phyloP scores from a whole-genome alignment of 2,113 vertebrate genomes.

The Calyptommatus sinebrachiatus region DNA sequence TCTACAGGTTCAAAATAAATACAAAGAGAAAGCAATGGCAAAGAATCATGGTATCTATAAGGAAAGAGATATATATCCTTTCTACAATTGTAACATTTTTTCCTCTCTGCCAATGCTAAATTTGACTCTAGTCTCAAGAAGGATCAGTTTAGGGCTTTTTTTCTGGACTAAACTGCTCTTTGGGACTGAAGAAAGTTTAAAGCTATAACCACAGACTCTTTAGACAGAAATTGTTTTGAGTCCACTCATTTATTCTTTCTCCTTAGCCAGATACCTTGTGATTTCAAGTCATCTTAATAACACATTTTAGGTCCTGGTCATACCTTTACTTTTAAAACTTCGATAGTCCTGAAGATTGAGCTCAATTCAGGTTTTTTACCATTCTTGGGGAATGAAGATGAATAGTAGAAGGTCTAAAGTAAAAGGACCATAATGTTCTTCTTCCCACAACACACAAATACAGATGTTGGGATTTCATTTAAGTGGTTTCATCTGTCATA shows the following conservation, averaged over 20 bases:
- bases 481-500: constrained; percentile 48
- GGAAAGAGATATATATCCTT: not conserved
- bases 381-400: too few relatives aligned
- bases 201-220: constrained; percentile 17
- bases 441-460: not conserved
- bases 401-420: too few relatives aligned
- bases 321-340: too few relatives aligned
- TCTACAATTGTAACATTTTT: not conserved
- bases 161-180: too few relatives aligned
- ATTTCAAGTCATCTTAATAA: not conserved
- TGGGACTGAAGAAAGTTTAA: too few relatives aligned
- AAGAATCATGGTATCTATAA: not conserved
- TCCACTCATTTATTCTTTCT: not conserved
- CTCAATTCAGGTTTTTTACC: too few relatives aligned
- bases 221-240: not conserved
- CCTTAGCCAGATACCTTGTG: not conserved
- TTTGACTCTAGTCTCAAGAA: too few relatives aligned
- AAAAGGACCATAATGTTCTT: not conserved
- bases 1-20: too few relatives aligned
- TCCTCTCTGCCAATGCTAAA: not conserved
- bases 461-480: constrained; percentile 21
- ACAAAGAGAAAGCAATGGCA: too few relatives aligned
- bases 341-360: too few relatives aligned
- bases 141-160: too few relatives aligned
- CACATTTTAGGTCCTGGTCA: constrained; percentile 28